phyloP scores from a whole-genome alignment of 2,888 invertebrate genomes.

The Ophion slaviceki region DNA sequence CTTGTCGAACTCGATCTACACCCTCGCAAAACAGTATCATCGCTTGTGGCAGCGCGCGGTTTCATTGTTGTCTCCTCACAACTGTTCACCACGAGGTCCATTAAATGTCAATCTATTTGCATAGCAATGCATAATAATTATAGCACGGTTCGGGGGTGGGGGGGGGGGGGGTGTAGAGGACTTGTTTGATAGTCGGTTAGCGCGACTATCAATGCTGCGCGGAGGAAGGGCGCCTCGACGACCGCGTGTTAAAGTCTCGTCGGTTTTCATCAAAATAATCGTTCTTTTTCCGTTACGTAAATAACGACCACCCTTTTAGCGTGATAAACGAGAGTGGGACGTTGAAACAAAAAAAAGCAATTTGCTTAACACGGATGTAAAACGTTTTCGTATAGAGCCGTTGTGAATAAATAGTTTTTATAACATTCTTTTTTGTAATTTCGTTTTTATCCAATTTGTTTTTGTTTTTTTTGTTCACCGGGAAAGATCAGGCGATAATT shows the following conservation, averaged over 20 bases:
- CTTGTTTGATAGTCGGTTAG: conserved; percentile 32
- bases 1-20: conserved; percentile 43
- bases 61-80: conserved; percentile 35
- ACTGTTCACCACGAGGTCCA: conserved; percentile 68
- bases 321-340: not conserved
- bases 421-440: not conserved
- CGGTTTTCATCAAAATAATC: not conserved
- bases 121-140: conserved; percentile 81
- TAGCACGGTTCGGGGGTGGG: conserved; percentile 47
- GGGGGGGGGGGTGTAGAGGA: conserved; percentile 44
- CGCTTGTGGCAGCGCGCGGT: conserved; percentile 25
- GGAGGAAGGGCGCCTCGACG: conserved; percentile 30
- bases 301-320: not conserved
- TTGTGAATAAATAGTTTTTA: not conserved
- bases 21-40: conserved; percentile 48
- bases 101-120: conserved; percentile 79
- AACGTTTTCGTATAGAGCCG: not conserved
- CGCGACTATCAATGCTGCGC: conserved; percentile 32
- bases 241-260: conserved; percentile 26
- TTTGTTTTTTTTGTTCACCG: not conserved
- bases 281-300: not conserved
- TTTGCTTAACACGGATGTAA: not conserved
- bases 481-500: not conserved
- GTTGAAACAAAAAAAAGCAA: not conserved
- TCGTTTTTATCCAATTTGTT: not conserved